Percentiles rank a stretch among this genome's conserved stretches.
These are phyloP conservation scores for Agriopis marginaria DNA, from an alignment of 2,888 invertebrate genomes.

Conservation along the genomic window DNA sequence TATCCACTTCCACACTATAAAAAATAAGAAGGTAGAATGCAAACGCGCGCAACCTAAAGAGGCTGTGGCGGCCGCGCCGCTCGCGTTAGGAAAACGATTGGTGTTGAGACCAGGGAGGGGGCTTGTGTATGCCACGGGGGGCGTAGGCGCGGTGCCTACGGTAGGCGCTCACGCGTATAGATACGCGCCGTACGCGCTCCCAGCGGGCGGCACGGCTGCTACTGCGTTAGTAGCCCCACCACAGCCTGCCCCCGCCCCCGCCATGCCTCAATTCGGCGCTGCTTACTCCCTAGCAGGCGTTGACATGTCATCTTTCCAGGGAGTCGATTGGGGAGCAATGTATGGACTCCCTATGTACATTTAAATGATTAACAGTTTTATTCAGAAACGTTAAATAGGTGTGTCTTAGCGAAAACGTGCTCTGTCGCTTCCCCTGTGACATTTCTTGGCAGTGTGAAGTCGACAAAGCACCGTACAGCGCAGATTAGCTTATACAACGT, in stretches of 20 bases:
- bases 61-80: slow-evolving; percentile 90
- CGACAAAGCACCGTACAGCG: not conserved
- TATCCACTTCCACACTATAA: slow-evolving; percentile 96
- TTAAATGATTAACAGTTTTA: slow-evolving; percentile 71
- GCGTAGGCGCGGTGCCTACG: slow-evolving; percentile 66
- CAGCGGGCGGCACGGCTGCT: slow-evolving; percentile 60
- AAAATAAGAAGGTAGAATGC: slow-evolving; percentile 96
- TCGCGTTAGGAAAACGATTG: slow-evolving; percentile 90
- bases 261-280: slow-evolving; percentile 88
- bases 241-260: slow-evolving; percentile 85
- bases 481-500: not conserved
- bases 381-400: not conserved
- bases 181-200: slow-evolving; percentile 85
- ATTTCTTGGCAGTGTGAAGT: not conserved
- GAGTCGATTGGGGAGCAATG: slow-evolving; percentile 96
- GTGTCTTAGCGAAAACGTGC: not conserved
- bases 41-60: slow-evolving; percentile 97
- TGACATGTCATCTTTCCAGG: slow-evolving; percentile 97
- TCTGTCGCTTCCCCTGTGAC: not conserved
- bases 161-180: slow-evolving; percentile 78
- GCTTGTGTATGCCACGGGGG: slow-evolving; percentile 83
- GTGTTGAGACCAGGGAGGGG: slow-evolving; percentile 90
- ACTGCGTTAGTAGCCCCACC: slow-evolving; percentile 81
- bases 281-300: slow-evolving; percentile 95
- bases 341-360: slow-evolving; percentile 98